Conservation (phyloP, 2,888 invertebrate genomes). For the Caenorhabditis sp. region DNA sequence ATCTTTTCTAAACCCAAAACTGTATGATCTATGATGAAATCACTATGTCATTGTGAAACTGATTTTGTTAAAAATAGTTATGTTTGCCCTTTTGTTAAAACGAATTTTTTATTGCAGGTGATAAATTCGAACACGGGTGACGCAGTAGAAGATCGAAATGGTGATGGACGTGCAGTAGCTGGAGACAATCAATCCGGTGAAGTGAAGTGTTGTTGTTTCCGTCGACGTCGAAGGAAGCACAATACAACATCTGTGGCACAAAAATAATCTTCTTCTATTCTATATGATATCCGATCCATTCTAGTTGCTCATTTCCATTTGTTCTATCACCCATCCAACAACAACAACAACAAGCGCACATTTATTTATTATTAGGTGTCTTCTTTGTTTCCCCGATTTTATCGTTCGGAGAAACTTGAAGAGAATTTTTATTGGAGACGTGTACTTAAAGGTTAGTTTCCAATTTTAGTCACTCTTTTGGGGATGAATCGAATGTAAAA, state of each 20-base stretch:
- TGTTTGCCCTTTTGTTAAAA: no score
- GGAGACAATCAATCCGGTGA: constrained; percentile 58
- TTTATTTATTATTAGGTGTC: background rate
- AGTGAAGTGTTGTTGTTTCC: constrained; percentile 70
- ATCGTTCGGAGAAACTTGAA: background rate
- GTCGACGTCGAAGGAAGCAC: constrained; percentile 67
- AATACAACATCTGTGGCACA: constrained; percentile 20
- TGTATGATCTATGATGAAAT: no score
- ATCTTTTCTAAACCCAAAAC: no score
- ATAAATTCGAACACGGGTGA: constrained; percentile 71
- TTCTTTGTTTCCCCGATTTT: background rate
- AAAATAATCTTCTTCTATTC: constrained; percentile 33
- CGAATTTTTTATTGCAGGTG: no score
- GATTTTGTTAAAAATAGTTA: no score
- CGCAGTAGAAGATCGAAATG: constrained; percentile 56
- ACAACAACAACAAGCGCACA: background rate
- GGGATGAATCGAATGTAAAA: no score
- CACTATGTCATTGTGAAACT: no score
- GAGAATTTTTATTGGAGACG: background rate
- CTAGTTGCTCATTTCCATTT: background rate
- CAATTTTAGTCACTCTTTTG: no score
- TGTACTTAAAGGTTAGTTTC: background rate
- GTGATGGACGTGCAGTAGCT: constrained; percentile 37
- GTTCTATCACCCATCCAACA: background rate
- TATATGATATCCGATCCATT: background rate